Conservation (phyloP, 2,113 vertebrate species). For the Xenopus tropicalis region DNA sequence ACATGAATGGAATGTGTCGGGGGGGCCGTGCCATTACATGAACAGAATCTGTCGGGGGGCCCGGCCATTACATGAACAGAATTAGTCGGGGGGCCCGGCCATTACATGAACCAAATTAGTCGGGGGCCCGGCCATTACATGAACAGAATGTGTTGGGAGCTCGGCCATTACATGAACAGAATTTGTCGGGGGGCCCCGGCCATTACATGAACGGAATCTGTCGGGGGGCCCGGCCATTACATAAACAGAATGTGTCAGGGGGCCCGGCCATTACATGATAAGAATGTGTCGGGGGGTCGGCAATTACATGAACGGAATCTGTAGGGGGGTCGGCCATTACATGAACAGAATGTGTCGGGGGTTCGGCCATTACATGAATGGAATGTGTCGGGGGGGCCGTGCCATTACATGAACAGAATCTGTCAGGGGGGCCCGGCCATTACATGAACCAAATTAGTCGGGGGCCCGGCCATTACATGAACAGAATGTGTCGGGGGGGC, state of each 20-base stretch:
- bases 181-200: conserved; percentile 60
- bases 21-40: too few relatives aligned
- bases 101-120: conserved; percentile 61
- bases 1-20: conserved; percentile 61
- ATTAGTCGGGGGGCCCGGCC: conserved; percentile 60
- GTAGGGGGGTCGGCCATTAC: conserved; percentile 59
- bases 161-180: conserved; percentile 57
- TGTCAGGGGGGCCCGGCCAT: too few relatives aligned
- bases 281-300: too few relatives aligned
- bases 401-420: conserved; percentile 59
- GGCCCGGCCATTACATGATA: too few relatives aligned
- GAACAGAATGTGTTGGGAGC: too few relatives aligned
- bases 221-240: conserved; percentile 58
- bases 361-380: conserved; percentile 55
- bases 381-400: conserved; percentile 61
- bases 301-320: conserved; percentile 59
- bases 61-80: conserved; percentile 56
- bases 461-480: conserved; percentile 57
- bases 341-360: conserved; percentile 63
- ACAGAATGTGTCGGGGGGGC: conserved; percentile 63
- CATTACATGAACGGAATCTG: conserved; percentile 60
- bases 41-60: too few relatives aligned
- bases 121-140: conserved; percentile 59
- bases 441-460: too few relatives aligned
- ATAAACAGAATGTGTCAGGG: conserved; percentile 61